Base-by-base conservation (phyloP, 2,888 invertebrate species). In the Brachyopa scutellaris region DNA sequence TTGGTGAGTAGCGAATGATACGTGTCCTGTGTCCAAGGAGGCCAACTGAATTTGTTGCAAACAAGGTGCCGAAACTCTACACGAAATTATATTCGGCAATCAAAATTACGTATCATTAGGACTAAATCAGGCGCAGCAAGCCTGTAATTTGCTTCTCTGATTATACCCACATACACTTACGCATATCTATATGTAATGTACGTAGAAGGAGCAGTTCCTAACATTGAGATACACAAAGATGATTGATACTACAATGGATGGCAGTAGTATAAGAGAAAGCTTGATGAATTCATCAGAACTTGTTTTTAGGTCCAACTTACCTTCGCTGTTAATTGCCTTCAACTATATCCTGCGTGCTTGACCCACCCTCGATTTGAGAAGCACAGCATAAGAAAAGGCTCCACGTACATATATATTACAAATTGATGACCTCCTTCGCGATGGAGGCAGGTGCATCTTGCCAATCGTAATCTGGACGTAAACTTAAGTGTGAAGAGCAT, bases 51-150 rank as follows among this genome's bases (percentile, higher is more conserved):
- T 76, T 36, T 55, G 36, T 47, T 61, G 23, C 77, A 70, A 82
- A 82, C 77, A 82, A 82, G 82, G 82, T 82, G 82, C 82, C 82
- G 82, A 82, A 82, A 77, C 77, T 72, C 77, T 61, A 72, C 55
- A 77, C 47, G 77, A 87, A 86, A 87, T 88, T 88, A 86, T 86
- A 86, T 79, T 86, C 80, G 79, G 86, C 87, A 85, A 85, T 64
- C 87, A 88, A 72, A 89, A 88, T 89, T 88, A 88, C 84, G 85
- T 77, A 86, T 89, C 89, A 88, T 89, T 88, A 88, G 87, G 85
- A 69, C 70, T 86, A 86, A 88, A 88, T 86, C 85, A 86, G 80
- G 73, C 49, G 85, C 86, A 87, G 85, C 87, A 87, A 87, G 84
- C 84, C 85, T 87, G 85, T 87, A 88, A 88, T 88, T 88, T 88